phyloP scores from a whole-genome alignment of 2,888 invertebrate genomes.

The Abrostola tripartita region DNA sequence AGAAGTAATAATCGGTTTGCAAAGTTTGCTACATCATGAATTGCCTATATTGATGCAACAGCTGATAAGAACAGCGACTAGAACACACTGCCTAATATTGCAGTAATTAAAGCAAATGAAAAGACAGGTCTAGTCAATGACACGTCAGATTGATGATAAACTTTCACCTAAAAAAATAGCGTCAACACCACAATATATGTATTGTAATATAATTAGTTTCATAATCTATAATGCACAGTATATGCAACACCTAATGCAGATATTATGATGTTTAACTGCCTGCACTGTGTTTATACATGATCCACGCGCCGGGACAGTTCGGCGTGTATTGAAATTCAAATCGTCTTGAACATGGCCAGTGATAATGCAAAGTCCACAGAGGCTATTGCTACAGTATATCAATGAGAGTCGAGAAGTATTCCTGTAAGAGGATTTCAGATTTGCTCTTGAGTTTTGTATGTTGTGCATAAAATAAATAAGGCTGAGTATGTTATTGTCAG shows the following conservation, averaged over 20 bases:
- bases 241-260: constrained; percentile 44
- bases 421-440: constrained; percentile 56
- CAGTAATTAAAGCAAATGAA: too few species aligned
- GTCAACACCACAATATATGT: too few species aligned
- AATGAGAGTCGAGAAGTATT: constrained; percentile 60
- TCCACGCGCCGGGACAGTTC: constrained; percentile 38
- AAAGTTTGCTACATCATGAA: too few species aligned
- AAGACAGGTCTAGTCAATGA: too few species aligned
- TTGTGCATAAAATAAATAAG: constrained; percentile 43
- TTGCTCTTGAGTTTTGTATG: constrained; percentile 42
- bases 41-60: too few species aligned
- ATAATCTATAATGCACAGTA: background rate
- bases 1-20: too few species aligned
- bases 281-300: constrained; percentile 38
- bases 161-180: too few species aligned
- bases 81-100: too few species aligned
- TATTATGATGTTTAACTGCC: constrained; percentile 46
- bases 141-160: too few species aligned
- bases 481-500: too few species aligned
- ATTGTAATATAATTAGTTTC: too few species aligned
- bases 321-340: constrained; percentile 72
- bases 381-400: constrained; percentile 68
- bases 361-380: constrained; percentile 66
- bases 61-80: too few species aligned
- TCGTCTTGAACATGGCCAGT: constrained; percentile 61